These are phyloP conservation scores for Hycleus phaleratus DNA, from an alignment of 1,140 invertebrate genomes.

Conservation along the genomic window DNA sequence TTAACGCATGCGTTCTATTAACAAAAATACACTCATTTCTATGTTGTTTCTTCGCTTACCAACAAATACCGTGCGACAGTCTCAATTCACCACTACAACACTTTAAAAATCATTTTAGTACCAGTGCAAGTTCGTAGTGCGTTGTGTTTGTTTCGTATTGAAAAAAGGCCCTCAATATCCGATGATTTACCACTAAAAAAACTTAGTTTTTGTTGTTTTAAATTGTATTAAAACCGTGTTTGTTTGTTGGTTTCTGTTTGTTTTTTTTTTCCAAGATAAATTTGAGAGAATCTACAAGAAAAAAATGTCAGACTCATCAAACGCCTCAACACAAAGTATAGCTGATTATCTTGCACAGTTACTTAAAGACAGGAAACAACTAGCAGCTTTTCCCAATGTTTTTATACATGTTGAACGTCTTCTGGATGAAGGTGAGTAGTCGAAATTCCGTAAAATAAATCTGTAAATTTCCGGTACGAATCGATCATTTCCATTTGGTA, in stretches of 20 bases:
- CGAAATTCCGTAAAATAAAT: not conserved
- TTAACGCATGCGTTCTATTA: not conserved
- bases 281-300: not conserved
- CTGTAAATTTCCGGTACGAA: too few species aligned
- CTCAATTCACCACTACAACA: not conserved
- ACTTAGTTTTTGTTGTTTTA: not conserved
- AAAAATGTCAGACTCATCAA: constrained; percentile 48
- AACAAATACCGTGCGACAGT: not conserved
- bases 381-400: constrained; percentile 98
- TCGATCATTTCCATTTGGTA: not conserved
- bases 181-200: not conserved
- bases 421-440: constrained; percentile 94
- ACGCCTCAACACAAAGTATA: constrained; percentile 85
- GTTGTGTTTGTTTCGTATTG: not conserved
- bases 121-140: constrained; percentile 7
- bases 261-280: not conserved
- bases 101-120: not conserved
- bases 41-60: constrained; percentile 3
- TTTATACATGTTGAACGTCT: constrained; percentile 98
- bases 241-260: not conserved
- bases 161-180: too few species aligned
- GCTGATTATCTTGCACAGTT: constrained; percentile 99
- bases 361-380: constrained; percentile 99
- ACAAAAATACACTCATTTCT: constrained; percentile 2
- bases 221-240: not conserved